Conservation (phyloP, 1,140 invertebrate genomes). For the Scylla paramamosain region DNA sequence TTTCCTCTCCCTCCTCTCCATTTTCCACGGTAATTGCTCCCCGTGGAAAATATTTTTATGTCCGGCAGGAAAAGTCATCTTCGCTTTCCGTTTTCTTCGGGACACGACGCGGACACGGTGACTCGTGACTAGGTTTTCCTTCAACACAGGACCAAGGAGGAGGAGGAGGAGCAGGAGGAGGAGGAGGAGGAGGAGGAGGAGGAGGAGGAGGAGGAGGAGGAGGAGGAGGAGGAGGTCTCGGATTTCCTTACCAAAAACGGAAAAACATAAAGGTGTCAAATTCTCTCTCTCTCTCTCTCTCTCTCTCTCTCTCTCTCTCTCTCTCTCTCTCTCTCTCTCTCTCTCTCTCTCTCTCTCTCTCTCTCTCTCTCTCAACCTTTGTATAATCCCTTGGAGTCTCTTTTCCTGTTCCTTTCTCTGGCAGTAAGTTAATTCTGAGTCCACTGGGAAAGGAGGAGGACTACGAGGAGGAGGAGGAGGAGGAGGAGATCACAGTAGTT, state of each 20-base stretch:
- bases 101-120: background rate
- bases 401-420: too few relatives aligned
- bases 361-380: too few relatives aligned
- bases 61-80: background rate
- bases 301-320: too few relatives aligned
- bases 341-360: too few relatives aligned
- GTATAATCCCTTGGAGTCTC: too few relatives aligned
- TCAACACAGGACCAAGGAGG: background rate
- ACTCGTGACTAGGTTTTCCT: background rate
- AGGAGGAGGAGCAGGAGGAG: background rate
- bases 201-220: constrained; percentile 1
- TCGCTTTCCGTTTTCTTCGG: background rate
- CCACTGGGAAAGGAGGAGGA: background rate
- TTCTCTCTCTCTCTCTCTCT: too few relatives aligned
- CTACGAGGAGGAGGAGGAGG: background rate
- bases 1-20: background rate
- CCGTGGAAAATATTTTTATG: background rate
- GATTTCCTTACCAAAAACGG: too few relatives aligned
- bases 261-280: too few relatives aligned
- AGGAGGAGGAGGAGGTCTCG: background rate
- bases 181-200: constrained; percentile 3
- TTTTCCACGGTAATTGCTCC: background rate
- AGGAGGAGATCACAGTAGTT: constrained; percentile 21
- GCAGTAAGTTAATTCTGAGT: too few relatives aligned
- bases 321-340: too few relatives aligned